These are phyloP conservation scores for Papilio polyxenes DNA, from an alignment of 1,140 invertebrate genomes.

Conservation along the genomic window DNA sequence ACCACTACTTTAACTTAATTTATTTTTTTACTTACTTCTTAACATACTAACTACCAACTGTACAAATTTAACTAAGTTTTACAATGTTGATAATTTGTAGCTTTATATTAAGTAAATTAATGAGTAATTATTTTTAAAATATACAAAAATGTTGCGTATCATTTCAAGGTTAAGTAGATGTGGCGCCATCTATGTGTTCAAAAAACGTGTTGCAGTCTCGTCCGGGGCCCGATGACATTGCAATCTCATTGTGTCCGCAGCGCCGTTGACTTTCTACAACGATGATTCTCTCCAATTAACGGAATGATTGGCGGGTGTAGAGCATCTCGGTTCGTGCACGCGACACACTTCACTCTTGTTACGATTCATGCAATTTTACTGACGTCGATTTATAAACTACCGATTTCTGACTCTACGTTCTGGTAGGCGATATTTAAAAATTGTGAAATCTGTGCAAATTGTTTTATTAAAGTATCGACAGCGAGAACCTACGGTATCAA, in stretches of 20 bases:
- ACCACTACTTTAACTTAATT: too few relatives aligned
- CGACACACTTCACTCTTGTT: conserved; percentile 75
- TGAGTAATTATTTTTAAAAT: background rate
- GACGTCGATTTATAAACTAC: background rate
- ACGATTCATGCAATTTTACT: conserved; percentile 64
- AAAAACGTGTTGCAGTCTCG: conserved; percentile 15
- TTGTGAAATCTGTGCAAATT: background rate
- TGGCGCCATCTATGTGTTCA: background rate
- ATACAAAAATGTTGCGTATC: background rate
- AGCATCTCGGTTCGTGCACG: conserved; percentile 68
- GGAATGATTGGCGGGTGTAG: conserved; percentile 74
- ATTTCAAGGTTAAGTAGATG: conserved; percentile 16
- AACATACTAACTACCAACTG: too few relatives aligned
- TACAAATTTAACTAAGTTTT: too few relatives aligned
- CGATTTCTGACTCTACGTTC: background rate
- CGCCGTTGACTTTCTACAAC: conserved; percentile 69
- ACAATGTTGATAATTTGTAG: background rate
- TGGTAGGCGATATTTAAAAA: background rate
- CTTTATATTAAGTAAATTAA: background rate
- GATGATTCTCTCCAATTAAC: conserved; percentile 80
- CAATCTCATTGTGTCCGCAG: conserved; percentile 2
- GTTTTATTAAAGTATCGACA: background rate
- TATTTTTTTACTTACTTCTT: too few relatives aligned
- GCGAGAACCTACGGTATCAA: too few relatives aligned
- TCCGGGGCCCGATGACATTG: conserved; percentile 6